A percentile compares a stretch with the other conserved stretches of the same genome.
Conservation (phyloP, 2,113 vertebrate genomes). For the Sinocyclocheilus rhinocerous region DNA sequence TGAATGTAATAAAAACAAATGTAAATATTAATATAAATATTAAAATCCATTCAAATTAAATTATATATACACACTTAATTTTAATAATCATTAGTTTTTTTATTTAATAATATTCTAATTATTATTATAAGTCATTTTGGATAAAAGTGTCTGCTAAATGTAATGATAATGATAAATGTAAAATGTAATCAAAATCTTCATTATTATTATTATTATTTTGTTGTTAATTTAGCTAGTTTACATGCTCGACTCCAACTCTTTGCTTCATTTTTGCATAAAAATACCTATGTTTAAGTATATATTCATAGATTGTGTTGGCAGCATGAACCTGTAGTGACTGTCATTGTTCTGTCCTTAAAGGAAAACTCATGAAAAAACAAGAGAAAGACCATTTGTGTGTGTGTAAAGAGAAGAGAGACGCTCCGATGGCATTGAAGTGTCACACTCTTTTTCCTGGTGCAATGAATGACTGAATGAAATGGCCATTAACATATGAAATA, state of each 20-base stretch:
- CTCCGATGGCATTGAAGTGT: background rate
- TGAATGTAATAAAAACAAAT: too few species aligned
- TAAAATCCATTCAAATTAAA: too few species aligned
- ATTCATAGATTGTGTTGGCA: background rate
- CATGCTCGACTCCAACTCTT: background rate
- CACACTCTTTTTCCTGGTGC: background rate
- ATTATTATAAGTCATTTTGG: background rate
- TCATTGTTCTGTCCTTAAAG: background rate
- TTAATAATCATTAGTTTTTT: too few species aligned
- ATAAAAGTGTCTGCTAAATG: background rate
- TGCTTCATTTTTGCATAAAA: background rate
- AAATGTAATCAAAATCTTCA: background rate
- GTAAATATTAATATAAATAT: too few species aligned
- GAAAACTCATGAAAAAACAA: background rate
- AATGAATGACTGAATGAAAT: slow-evolving; percentile 26
- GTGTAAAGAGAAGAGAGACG: background rate
- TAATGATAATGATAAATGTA: too few species aligned
- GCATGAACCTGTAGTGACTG: background rate
- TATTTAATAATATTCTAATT: background rate
- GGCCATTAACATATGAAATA: slow-evolving; percentile 27
- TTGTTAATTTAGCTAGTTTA: background rate
- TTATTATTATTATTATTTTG: background rate
- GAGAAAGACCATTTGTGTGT: background rate
- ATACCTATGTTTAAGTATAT: background rate
- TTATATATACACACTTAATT: too few species aligned